Base-by-base conservation (phyloP, 2,888 invertebrate genomes). In the Xanthia togata region DNA sequence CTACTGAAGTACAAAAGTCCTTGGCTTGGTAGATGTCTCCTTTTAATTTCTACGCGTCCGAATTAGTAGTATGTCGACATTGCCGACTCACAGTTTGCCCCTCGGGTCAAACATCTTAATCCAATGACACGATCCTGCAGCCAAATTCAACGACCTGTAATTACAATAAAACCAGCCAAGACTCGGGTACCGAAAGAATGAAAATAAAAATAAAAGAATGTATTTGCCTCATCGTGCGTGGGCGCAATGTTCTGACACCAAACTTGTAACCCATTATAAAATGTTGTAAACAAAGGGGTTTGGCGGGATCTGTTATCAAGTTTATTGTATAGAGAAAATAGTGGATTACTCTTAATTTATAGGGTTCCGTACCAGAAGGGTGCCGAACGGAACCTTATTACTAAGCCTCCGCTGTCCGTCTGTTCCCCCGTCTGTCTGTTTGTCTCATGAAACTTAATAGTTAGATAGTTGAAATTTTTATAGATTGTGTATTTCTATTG, bases 131-230 rank as follows among this genome's bases (percentile, higher is more conserved):
- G 64, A 70, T 55, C 63, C 57, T 59, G 53, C 76, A 35, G 72
- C 73, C 77, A 76, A 79, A 83, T 67, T 69, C 74, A 81, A 84
- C 75, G 78, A 84, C 87, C 81, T 81, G 62, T 76, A 75, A 73
- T 72, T 67, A 71, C 67, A 81, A 81, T 76, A 77, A 83, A 81
- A 84, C 70, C 50, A 50, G 62, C 62, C 35, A 67, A 70, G 47
- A 38, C 44, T 62, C 75, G 57, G 60, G 65, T 67, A 44, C 53
- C 57, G 17, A 60, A 59, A 59, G n/a, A 57, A 65, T 69, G 35
- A 72, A 81, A 81, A 85, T 76, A 78, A 75, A 82, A 86, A 74
- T 68, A 83, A 75, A 79, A 69, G 14, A 69, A 64, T 60, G 23
- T 50, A 63, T 83, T 67, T 63, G 41, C 41, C 53, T 57, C 60